A percentile compares a stretch with the other conserved stretches of the same genome.
These are phyloP conservation scores for Rafetus swinhoei DNA, from an alignment of 2,113 vertebrate species.

Conservation along the genomic window DNA sequence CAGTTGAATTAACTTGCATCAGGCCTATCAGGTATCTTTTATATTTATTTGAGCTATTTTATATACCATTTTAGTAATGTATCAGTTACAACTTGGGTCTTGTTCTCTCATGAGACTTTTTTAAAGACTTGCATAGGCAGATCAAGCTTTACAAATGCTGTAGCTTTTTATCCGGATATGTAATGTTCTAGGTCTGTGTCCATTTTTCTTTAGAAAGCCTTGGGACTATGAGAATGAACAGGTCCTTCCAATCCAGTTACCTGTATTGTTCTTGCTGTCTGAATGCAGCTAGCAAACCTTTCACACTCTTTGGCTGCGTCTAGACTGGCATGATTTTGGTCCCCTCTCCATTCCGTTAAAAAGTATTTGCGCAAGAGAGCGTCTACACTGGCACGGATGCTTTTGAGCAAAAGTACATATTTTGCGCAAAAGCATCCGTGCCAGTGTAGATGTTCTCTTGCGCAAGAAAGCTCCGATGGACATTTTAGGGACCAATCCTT, in stretches of 20 bases:
- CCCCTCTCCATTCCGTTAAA: too few relatives aligned
- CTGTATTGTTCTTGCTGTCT: constrained; percentile 23
- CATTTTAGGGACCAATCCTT: too few relatives aligned
- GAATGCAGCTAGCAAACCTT: constrained; percentile 19
- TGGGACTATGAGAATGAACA: constrained; percentile 20
- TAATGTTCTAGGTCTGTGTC: constrained; percentile 1
- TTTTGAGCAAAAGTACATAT: too few relatives aligned
- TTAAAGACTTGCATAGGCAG: not conserved
- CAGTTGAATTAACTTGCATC: not conserved
- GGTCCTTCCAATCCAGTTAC: constrained; percentile 41
- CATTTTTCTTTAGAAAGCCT: constrained; percentile 1
- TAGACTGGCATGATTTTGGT: too few relatives aligned
- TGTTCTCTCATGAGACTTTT: not conserved
- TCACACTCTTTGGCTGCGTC: too few relatives aligned
- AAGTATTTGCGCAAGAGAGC: too few relatives aligned
- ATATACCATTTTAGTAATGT: not conserved
- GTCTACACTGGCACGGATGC: too few relatives aligned
- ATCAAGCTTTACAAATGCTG: not conserved
- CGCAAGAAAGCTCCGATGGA: too few relatives aligned
- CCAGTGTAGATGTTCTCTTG: too few relatives aligned
- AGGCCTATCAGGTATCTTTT: not conserved
- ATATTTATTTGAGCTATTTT: not conserved
- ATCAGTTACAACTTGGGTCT: not conserved
- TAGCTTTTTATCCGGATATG: not conserved
- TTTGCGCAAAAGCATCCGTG: too few relatives aligned